Base-by-base conservation (phyloP, 2,113 vertebrate species). In the Zapus hudsonius region DNA sequence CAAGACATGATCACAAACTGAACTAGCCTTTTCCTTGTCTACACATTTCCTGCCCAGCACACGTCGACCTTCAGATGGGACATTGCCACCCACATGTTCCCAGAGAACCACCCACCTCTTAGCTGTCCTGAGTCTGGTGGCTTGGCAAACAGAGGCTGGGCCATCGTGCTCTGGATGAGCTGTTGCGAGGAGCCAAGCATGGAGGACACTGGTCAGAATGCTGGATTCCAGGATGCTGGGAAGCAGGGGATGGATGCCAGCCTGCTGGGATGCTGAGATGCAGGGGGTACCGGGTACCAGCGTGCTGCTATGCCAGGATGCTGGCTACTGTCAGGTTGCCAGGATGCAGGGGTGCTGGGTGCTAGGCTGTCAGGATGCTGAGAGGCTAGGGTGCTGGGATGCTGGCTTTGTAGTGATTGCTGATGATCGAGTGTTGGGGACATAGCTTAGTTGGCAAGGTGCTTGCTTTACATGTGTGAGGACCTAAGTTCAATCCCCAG, bases 171-270 rank as follows among this genome's bases (percentile, higher is more conserved):
- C 81, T 29, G 12, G 0, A 4, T 3, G 57, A 22, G 40, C 0
- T 0, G 7, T 5, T 11, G 7, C 8, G 13, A n/a, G 15, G 40
- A 22, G 25, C 5, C 11, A 12, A 15, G n/a, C 0, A 16, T 36
- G 10, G 19, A 75, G 80, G 67, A 8, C 23, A 10, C 8, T 7
- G 44, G 52, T 15, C 52, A 52, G 31, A 13, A 29, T 11, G 16
- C 16, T 31, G 17, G 57, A 36, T 33, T 17, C 2, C 38, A 29
- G 31, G 19, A 12, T 33, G 47, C 33, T 38, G 47, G 44, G 63
- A 0, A 52, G 15, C 44, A 29, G 44, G 19, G 16, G 17, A 66
- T 31, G 40, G 40, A 44, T 42, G 40, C n/a, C n/a, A n/a, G n/a
- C n/a, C n/a, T n/a, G n/a, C n/a, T n/a, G n/a, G n/a, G 52, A 13